Base-by-base conservation (phyloP, 2,113 vertebrate genomes). In the Poeciliopsis occidentalis region DNA sequence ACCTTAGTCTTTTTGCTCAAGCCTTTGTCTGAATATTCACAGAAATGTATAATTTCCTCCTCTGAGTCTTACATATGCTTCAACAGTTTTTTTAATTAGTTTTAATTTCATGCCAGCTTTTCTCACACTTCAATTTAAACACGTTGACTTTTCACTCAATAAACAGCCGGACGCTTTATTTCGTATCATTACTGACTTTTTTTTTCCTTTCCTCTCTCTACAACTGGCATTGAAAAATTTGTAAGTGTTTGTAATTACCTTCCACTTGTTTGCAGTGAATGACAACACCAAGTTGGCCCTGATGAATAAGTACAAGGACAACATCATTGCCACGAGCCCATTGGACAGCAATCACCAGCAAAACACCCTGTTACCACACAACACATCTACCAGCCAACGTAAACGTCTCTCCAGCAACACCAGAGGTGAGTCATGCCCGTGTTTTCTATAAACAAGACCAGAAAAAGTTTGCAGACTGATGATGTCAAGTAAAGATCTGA, bases 261-360 rank as follows among this genome's bases (percentile, higher is more conserved):
- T 39, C 44, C 64, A n/a, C 72, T 83, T 83, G 69, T 82, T 60
- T 76, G 68, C 94, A 97, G 98, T 97, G 82, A 97, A 95, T 0
- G 98, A 99, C 78, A 98, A 95, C 0, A 97, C 97, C 90, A 99
- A 99, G 90, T 93, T 99, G 90, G 98, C 97, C 22, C 92, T 99
- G 80, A 99, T 99, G 98, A 99, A 96, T 95, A 99, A 99, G 83
- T 99, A 98, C 92, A 99, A 99, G 91, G 97, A 99, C 93, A 99
- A 97, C 91, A 98, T 99, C 92, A 98, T 99, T 0, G 97, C 97
- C 82, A 99, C 97, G 19, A 98, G 97, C 88, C 97, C 98, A 0
- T 95, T 98, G 76, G 97, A 98, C 91, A 95, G 96, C 2, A 99
- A 98, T 91, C 97, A 98, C 91, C 97, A 99, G 89, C 97, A 98